Base-by-base conservation (phyloP, 1,140 invertebrate genomes). In the Brachionus angularis region DNA sequence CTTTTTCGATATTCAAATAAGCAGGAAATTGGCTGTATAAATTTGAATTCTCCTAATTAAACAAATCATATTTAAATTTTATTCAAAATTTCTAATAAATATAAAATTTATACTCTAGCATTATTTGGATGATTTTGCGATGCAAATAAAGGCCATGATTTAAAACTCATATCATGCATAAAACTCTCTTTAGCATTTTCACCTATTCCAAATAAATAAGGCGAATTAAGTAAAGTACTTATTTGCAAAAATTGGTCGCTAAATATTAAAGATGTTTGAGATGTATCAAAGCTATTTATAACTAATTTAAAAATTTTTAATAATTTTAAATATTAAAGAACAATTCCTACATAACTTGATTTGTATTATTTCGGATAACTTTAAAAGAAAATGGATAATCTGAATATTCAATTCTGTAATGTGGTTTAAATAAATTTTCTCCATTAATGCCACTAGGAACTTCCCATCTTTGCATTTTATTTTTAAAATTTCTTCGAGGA, bases 1-100 rank as follows among this genome's bases (percentile, higher is more conserved):
- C 78, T 5, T 83, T 75, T 74, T 86, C 85, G 14, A 86, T 62
- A 14, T 79, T 79, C 76, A 91, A 77, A 76, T 89, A 90, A 81
- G 91, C 91, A 1, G 90, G 67, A 44, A 52, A 53, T 52, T 50
- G 46, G 29, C 67, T 53, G 50, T 71, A 71, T 21, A 71, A 55
- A 52, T 71, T 71, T 18, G 27, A 29, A 14, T 52, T 71, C 12
- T 44, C 27, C 49, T 55, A 1, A 23, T 27, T 10, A 16, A 39
- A 16, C 36, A 33, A 53, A 42, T 23, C 34, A 14, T 34, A 25
- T 44, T 8, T 3, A 69, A 27, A 39, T 23, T 8, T 61, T 1
- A 61, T 4, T 33, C 14, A 12, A 42, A 1, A 21, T 7, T 29
- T 34, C 14, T 49, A 14, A 2, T 27, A 8, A 42, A 62, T 1